Evolutionary conservation across 1,140 invertebrate species (phyloP).

Genomic region (Bombus waltoni): DNA sequence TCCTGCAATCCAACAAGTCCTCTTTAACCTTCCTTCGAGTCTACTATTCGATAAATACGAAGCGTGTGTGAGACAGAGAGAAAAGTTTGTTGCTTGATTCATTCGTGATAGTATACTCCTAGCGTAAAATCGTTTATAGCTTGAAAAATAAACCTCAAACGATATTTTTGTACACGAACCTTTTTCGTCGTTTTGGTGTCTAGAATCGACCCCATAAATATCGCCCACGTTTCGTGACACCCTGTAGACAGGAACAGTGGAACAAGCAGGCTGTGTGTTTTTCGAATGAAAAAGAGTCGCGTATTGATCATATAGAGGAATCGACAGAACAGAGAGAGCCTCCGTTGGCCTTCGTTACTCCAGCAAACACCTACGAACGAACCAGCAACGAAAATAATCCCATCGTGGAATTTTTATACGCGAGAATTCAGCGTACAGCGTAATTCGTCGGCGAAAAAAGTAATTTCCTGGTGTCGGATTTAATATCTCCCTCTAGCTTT

Average conservation of each 20-base stretch:
- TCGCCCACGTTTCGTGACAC: not conserved
- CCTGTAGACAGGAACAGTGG: not conserved
- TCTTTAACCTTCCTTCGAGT: no score
- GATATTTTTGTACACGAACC: no score
- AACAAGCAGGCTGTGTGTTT: constrained; percentile 1
- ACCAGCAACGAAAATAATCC: constrained; percentile 9
- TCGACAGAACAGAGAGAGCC: not conserved
- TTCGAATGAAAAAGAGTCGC: constrained; percentile 19
- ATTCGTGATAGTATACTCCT: no score
- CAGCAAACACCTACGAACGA: not conserved
- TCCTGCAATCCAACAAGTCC: no score
- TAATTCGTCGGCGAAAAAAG: not conserved
- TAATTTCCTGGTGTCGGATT: not conserved
- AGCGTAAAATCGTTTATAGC: no score
- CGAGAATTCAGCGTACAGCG: not conserved
- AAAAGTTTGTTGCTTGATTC: no score
- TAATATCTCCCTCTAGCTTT: not conserved
- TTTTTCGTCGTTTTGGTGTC: no score
- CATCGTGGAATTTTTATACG: not conserved
- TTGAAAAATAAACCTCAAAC: no score
- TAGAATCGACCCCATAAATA: no score
- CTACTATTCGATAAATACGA: no score
- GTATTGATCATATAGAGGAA: constrained; percentile 41
- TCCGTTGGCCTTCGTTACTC: no score
- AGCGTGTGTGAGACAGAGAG: no score